These are phyloP conservation scores for Rotaria sp. DNA, from an alignment of 2,888 invertebrate species.

Conservation along the genomic window DNA sequence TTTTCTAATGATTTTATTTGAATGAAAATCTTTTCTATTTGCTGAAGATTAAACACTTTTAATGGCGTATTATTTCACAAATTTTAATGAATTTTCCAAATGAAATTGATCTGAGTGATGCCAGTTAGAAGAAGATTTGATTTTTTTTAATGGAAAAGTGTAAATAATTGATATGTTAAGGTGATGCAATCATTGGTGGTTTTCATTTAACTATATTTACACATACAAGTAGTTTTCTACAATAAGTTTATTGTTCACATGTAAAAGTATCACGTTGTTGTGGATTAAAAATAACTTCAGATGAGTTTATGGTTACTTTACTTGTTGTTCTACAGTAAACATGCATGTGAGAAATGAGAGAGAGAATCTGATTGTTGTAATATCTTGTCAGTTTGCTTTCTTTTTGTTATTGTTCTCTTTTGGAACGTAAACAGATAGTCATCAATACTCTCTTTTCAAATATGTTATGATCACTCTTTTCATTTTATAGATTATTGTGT, in stretches of 20 bases:
- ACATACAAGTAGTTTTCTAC: no score
- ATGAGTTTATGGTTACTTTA: conserved; percentile 80
- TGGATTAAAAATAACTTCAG: conserved; percentile 89
- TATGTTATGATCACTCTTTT: no score
- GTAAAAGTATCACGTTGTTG: conserved; percentile 96
- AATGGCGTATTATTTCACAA: conserved; percentile 85
- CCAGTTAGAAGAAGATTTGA: conserved; percentile 59
- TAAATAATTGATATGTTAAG: neutral
- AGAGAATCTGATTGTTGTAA: no score
- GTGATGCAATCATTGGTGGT: conserved; percentile 87
- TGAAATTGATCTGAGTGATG: conserved; percentile 92
- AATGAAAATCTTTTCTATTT: conserved; percentile 65
- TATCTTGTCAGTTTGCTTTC: no score
- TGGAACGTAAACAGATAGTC: no score
- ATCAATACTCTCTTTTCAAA: no score
- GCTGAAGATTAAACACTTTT: conserved; percentile 80
- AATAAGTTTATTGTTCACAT: no score
- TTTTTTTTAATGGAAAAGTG: neutral
- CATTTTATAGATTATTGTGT: no score
- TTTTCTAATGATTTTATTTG: neutral
- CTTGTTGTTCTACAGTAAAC: no score
- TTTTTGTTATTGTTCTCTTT: no score
- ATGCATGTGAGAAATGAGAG: no score
- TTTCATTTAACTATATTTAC: conserved; percentile 93
- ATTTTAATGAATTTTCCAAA: conserved; percentile 92